These are phyloP conservation scores for Nematolebias whitei DNA, from an alignment of 2,113 vertebrate genomes.

Conservation along the genomic window DNA sequence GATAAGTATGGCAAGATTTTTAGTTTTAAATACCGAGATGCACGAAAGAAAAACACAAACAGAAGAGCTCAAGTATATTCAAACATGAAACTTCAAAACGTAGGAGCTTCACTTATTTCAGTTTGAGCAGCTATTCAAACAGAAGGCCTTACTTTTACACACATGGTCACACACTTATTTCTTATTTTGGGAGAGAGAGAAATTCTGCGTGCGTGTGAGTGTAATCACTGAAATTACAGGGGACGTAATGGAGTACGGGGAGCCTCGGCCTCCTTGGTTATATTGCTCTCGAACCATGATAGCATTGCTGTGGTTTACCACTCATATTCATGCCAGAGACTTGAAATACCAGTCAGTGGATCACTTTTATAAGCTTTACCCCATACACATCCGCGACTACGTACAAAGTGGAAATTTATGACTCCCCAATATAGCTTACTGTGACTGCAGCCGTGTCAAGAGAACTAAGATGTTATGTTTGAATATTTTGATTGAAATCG, in stretches of 20 bases:
- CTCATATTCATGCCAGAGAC: slow-evolving; percentile 70
- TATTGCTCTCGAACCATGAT: slow-evolving; percentile 75
- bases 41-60: slow-evolving; percentile 19
- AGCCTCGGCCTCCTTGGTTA: slow-evolving; percentile 68
- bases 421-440: slow-evolving; percentile 56
- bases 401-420: slow-evolving; percentile 69
- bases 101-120: slow-evolving; percentile 46
- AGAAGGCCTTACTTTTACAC: slow-evolving; percentile 55
- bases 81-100: slow-evolving; percentile 38
- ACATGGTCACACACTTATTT: slow-evolving; percentile 59
- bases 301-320: slow-evolving; percentile 79
- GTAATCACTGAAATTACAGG: slow-evolving; percentile 78
- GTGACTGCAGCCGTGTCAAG: slow-evolving; percentile 26
- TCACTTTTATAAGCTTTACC: slow-evolving; percentile 70
- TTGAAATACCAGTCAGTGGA: slow-evolving; percentile 75
- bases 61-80: slow-evolving; percentile 33
- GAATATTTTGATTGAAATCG: slow-evolving; percentile 50
- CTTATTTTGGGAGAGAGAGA: slow-evolving; percentile 67
- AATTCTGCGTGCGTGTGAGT: slow-evolving; percentile 49
- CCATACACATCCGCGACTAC: slow-evolving; percentile 62
- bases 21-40: slow-evolving; percentile 31
- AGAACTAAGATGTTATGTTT: slow-evolving; percentile 22
- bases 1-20: slow-evolving; percentile 15
- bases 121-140: slow-evolving; percentile 51
- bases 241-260: slow-evolving; percentile 69